Evolutionary conservation across 2,797 vertebrate genomes (phyloP), one percentile per base, ranked within the genome.

Genomic region (Enteromius trimaculatus): DNA sequence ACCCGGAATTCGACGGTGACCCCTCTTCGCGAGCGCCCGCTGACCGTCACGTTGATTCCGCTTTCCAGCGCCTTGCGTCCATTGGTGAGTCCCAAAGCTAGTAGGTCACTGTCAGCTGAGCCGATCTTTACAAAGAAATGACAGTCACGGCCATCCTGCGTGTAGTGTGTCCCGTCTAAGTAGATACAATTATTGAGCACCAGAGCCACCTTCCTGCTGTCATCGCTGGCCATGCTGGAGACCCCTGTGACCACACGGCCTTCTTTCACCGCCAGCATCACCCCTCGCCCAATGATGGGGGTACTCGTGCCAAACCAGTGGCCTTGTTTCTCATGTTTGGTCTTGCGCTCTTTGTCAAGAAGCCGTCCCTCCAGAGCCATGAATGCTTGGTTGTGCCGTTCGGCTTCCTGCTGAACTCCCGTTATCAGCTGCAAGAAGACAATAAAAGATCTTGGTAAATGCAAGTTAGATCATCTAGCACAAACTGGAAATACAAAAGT

Each of bases 91-190:
- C 97, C 98, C 86, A 99, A 92, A 0, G 96, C 97, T 92, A 97
- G 90, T 21, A 99, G 95, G 93, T 99, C 98, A 0, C 95, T 90
- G 84, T 99, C 98, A 0, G 97, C 95, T 0, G 98, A 96, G 87
- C 98, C 97, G 1, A 99, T 96, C 94, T 99, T 99, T 80, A 98
- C 97, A 0, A 99, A 99, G 92, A 97, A 99, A 92, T 99, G 98
- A 19, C 96, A 97, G 86, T 99, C 98, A 77, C 91, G 96, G 31
- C 97, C 97, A 16, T 99, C 97, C 77, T 98, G 96, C 84, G 96
- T 98, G 91, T 99, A 99, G 90, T 99, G 97, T 87, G 97, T 97
- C 70, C 96, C 97, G 69, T 99, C 98, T 26, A 99, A 93, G 92
- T 99, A 99, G 92, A 97, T 95, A 51, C 97, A 97, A 0, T 94